Percentiles rank a stretch among this genome's conserved stretches.
Evolutionary conservation across 2,888 invertebrate species (phyloP).

Genomic region (Rotaria socialis): DNA sequence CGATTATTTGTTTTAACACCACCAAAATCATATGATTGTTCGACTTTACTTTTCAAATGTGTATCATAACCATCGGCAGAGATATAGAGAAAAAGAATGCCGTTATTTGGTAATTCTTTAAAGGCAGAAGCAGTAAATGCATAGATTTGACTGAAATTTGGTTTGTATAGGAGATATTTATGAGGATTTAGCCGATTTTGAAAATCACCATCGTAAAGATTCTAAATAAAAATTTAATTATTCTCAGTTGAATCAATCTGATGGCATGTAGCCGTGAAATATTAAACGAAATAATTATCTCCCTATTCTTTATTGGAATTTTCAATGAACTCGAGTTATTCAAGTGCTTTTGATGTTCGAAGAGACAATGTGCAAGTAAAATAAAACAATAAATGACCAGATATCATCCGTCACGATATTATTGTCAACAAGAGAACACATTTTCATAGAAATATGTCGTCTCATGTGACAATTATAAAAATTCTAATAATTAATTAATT

Average conservation of each 20-base stretch:
- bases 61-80: conserved; percentile 72
- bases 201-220: conserved; percentile 8
- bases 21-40: conserved; percentile 77
- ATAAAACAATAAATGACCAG: no score
- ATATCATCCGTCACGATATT: not conserved
- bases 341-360: no score
- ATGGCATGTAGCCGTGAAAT: no score
- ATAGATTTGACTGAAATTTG: conserved; percentile 83
- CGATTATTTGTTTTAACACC: conserved; percentile 83
- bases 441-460: not conserved
- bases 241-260: no score
- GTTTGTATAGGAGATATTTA: conserved; percentile 90
- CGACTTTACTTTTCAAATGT: conserved; percentile 40
- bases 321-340: no score
- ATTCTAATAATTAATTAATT: conserved; percentile 68
- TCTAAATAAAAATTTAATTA: not conserved
- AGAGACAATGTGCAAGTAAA: no score
- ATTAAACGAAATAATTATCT: no score
- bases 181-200: conserved; percentile 77
- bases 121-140: conserved; percentile 67
- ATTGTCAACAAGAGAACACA: not conserved
- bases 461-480: conserved; percentile 53
- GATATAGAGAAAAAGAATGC: conserved; percentile 82
- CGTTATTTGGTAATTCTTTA: conserved; percentile 84
- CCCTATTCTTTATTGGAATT: no score